These are phyloP conservation scores for Rhea pennata DNA, from an alignment of 2,113 vertebrate genomes.

Conservation along the genomic window DNA sequence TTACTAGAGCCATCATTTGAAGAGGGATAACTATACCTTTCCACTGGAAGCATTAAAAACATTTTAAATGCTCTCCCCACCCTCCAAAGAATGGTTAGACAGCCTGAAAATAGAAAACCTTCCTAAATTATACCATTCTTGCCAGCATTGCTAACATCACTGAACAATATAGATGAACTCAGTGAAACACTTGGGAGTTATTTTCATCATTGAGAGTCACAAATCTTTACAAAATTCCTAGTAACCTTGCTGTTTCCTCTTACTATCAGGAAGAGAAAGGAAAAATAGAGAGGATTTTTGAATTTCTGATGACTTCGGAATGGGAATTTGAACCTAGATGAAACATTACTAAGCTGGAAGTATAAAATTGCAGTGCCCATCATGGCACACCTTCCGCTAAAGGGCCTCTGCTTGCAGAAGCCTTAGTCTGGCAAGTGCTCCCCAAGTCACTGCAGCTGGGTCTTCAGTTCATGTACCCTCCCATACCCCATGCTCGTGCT, in stretches of 20 bases:
- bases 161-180: background rate
- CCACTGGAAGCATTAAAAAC: background rate
- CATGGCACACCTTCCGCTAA: background rate
- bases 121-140: background rate
- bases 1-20: background rate
- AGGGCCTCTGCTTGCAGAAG: background rate
- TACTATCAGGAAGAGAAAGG: background rate
- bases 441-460: background rate
- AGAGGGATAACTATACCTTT: background rate
- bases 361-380: background rate
- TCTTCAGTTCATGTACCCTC: background rate
- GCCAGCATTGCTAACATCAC: background rate
- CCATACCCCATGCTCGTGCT: background rate
- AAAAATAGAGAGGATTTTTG: background rate
- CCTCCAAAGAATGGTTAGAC: background rate
- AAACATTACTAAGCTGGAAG: background rate
- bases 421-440: background rate
- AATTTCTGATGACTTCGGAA: background rate
- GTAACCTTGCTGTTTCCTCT: background rate
- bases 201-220: background rate
- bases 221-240: background rate
- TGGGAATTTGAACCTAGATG: background rate
- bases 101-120: background rate
- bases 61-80: background rate
- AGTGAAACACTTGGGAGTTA: accelerated